Base-by-base conservation (phyloP, 2,113 vertebrate species). In the Chaetodon auriga region DNA sequence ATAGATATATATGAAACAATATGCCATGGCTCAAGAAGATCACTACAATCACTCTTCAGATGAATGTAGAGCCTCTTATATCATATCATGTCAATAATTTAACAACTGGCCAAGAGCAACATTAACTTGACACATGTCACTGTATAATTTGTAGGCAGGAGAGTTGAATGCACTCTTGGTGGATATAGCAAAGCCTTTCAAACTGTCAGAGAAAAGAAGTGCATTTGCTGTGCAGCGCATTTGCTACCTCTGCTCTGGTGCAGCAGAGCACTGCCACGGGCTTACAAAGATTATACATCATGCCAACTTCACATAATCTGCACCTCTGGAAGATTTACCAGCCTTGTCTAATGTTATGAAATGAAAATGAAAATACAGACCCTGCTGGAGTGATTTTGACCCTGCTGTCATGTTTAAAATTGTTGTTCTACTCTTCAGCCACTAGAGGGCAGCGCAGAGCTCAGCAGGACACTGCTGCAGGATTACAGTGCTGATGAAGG, bases 381-480 rank as follows among this genome's bases (percentile, higher is more conserved):
- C 21, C 19, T n/a, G 7, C n/a, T 55, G n/a, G 15, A 16, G 7
- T 19, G 15, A 18, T 63, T 38, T 8, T 60, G 12, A 53, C 16
- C 12, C 30, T 15, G 3, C 1, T 18, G 30, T 30, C 23, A 46
- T 11, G 25, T 18, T 73, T 58, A 6, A 57, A 30, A 23, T 35
- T 60, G 86, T 62, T 68, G 19, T 94, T 55, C 80, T 45, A 4
- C 0, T 30, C 60, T 63, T 62, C 14, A 3, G 46, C 93, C 95
- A 94, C 95, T 90, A 95, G 95, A 95, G 94, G 21, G 93, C 89
- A 91, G 90, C 75, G 85, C 89, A 92, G 93, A 90, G 93, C 93
- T 86, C 90, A 92, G 76, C 43, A 90, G 82, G 73, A 77, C 61
- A 6, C 57, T 75, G 78, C 82, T 91, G 84, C 88, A 90, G 74